Base-by-base conservation (phyloP, 92 coral and sea anemone species). In the Paramuricea clavata region DNA sequence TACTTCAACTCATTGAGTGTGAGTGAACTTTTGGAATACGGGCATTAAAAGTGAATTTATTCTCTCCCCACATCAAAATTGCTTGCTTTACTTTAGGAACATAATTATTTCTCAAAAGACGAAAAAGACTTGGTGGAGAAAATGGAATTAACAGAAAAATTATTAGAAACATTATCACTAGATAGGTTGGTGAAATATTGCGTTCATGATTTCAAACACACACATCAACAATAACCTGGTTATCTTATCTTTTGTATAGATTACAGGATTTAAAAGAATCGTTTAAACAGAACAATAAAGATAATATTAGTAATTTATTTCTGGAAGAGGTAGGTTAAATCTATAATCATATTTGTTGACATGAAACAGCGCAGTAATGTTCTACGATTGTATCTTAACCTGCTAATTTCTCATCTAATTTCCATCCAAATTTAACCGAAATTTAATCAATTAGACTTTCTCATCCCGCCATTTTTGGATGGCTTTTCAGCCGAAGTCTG, bases 221-320 rank as follows among this genome's bases (percentile, higher is more conserved):
- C n/a, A n/a, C n/a, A n/a, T n/a, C n/a, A n/a, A n/a, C n/a, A n/a
- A n/a, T n/a, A n/a, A n/a, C n/a, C n/a, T n/a, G n/a, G n/a, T n/a
- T n/a, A n/a, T n/a, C n/a, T n/a, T n/a, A n/a, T 56, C 15, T 11
- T 49, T 39, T 25, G 21, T 81, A 17, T 83, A 97, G 99, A 71
- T 85, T 97, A 78, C 97, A 97, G 88, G 81, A 86, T 25, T 93
- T 97, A 74, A 93, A 98, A 36, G 95, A 93, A 84, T 93, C 94
- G 0, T 77, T 97, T n/a, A 95, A 91, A 39, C 89, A 89, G 6
- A 69, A 69, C 36, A 76, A 85, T 34, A 89, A 90, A 78, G 95
- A 94, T 5, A 90, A 81, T 62, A 88, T 91, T 22, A 89, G 93
- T 74, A 31, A 43, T 19, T 65, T 96, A 44, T 94, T 90, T 49